Evolutionary conservation across 2,888 invertebrate genomes (phyloP), one percentile per base, ranked within the genome.

Genomic region (Abrostola triplasia): DNA sequence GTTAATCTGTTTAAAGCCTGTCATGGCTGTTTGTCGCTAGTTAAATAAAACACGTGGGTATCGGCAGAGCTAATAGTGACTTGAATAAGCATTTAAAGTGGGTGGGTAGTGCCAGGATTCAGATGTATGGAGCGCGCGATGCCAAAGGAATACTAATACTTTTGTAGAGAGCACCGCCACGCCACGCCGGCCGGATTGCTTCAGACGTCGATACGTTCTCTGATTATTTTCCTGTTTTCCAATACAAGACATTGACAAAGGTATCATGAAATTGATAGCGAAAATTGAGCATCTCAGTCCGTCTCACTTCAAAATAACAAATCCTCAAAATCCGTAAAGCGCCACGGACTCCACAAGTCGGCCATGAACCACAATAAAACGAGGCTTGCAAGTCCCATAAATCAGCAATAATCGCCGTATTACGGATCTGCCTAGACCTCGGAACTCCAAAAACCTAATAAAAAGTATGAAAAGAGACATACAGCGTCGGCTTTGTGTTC

Each of bases 1-100:
- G 82, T 82, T 84, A 84, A 84, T 85, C 82, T 80, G 59, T 79
- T 84, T 83, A 78, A 76, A 73, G 64, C 64, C 72, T 68, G 72
- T 73, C 49, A 70, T 11, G 65, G 44, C 35, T 51, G 60, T 60
- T 59, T 50, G 47, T 74, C 53, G 37, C 35, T 68, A 13, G 59
- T 59, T 68, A 64, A 72, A 74, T 61, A 68, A 76, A 79, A 76
- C 61, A 67, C 55, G 73, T 59, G 63, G 48, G 36, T 73, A 59
- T 59, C 13, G 53, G 44, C 37, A 52, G 48, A 59, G 57, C 52
- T 58, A 67, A 63, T 79, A 77, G 71, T 58, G 53, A 71, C 59
- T 66, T 59, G 58, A 64, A 70, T 61, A 72, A 67, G 54, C 67
- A 52, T 64, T 63, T 69, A 67, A 63, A 75, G 61, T 54, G 54